Base-by-base conservation (phyloP, 2,888 invertebrate genomes). In the Sarcophaga subvicina region DNA sequence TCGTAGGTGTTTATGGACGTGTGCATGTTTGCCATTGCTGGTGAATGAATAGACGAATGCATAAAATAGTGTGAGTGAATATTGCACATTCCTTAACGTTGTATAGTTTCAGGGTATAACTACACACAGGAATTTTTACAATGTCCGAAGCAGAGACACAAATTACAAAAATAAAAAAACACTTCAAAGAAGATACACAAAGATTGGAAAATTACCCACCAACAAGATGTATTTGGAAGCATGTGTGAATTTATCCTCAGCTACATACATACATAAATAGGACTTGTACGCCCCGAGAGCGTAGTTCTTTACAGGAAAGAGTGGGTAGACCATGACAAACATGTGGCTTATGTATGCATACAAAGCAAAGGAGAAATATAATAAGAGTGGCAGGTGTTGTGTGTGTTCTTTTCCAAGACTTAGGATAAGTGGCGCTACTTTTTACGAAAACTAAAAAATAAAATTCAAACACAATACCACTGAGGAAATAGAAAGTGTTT, bases 341-440 rank as follows among this genome's bases (percentile, higher is more conserved):
- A 70, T 54, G 69, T 80, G 64, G 37, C n/a, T 22, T 17, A 60
- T 63, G 47, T n/a, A n/a, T 1, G 59, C 59, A 3, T n/a, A 22
- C 20, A 63, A 63, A 37, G 12, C 11, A 27, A 71, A 66, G 60
- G 60, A 75, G 45, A 72, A 47, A 5, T 67, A 70, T 59, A 69
- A 78, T 69, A 82, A 86, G 71, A 80, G 71, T 63, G 72, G 75
- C 71, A 80, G 82, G 79, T 82, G 79, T 80, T 79, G 63, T 64
- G 27, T 78, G 27, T 78, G 27, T 37, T 80, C 72, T 12, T 12
- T 54, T n/a, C 12, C 71, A 76, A 79, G 79, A 71, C 71, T 62
- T 45, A 22, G 14, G 45, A 82, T 80, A 82, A 86, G 86, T 79
- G 82, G 71, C 67, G 59, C 79, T 79, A 72, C 70, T 86, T 60